Conservation (phyloP, 2,888 invertebrate genomes). For the Tholera decimalis region DNA sequence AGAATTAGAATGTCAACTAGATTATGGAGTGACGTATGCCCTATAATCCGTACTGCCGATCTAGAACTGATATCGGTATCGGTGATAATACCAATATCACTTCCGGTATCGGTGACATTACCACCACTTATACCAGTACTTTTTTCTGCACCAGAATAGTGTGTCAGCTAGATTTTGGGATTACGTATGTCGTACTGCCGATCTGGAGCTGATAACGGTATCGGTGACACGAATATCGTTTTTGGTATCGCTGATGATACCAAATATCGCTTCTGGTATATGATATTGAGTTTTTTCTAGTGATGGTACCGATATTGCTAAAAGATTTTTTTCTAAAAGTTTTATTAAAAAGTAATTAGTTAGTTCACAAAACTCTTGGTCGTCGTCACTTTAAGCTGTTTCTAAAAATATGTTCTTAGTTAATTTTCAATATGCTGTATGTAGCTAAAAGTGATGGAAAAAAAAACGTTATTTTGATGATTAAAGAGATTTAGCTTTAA, state of each 20-base stretch:
- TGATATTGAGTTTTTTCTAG: no score
- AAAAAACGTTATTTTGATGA: slow-evolving; percentile 34
- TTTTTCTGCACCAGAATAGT: background rate
- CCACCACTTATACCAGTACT: background rate
- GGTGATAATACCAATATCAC: background rate
- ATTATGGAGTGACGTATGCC: no score
- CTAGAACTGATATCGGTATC: background rate
- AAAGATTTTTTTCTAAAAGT: slow-evolving; percentile 8
- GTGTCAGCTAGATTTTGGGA: no score
- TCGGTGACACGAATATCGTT: no score
- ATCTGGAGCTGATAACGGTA: no score
- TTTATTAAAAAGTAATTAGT: slow-evolving; percentile 12
- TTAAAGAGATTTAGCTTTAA: slow-evolving; percentile 36
- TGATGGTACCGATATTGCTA: no score
- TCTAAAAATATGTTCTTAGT: background rate
- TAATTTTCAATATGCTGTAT: slow-evolving; percentile 2
- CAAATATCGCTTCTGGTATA: no score
- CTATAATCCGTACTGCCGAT: no score
- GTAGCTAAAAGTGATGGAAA: slow-evolving; percentile 3
- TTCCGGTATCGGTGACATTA: background rate
- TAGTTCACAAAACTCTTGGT: slow-evolving; percentile 15
- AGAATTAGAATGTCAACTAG: no score
- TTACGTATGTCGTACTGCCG: no score
- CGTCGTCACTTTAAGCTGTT: slow-evolving; percentile 3
- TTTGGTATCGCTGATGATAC: no score